Evolutionary conservation across 2,888 invertebrate species (phyloP).

Genomic region (Lathronympha strigana): DNA sequence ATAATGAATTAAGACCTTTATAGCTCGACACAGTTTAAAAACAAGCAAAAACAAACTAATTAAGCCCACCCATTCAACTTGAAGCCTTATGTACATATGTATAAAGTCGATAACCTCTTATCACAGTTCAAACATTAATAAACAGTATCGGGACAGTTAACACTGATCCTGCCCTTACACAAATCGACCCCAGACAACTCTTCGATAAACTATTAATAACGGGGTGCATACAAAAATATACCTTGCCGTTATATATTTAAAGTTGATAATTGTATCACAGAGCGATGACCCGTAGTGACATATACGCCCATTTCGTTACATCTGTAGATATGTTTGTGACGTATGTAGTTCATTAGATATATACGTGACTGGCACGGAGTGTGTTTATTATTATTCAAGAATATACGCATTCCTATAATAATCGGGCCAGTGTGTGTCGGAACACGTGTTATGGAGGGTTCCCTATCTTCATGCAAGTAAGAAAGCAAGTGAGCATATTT

Average conservation of each 20-base stretch:
- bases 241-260: background rate
- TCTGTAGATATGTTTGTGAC: constrained; percentile 19
- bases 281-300: constrained; percentile 13
- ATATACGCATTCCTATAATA: background rate
- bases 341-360: constrained; percentile 11
- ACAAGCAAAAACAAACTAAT: constrained; percentile 38
- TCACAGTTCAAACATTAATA: constrained; percentile 24
- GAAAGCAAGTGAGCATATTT: no score
- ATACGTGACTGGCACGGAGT: constrained; percentile 35
- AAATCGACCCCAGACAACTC: constrained; percentile 29
- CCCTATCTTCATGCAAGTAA: no score
- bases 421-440: background rate
- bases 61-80: constrained; percentile 35
- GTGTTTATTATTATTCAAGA: background rate
- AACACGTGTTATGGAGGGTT: no score
- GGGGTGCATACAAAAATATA: constrained; percentile 3
- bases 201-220: constrained; percentile 23
- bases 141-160: constrained; percentile 33
- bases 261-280: background rate
- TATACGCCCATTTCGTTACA: constrained; percentile 8
- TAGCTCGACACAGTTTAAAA: constrained; percentile 34
- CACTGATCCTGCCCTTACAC: constrained; percentile 42
- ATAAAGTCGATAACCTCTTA: constrained; percentile 33
- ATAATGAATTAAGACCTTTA: constrained; percentile 19
- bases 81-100: constrained; percentile 8